Base-by-base conservation (phyloP, 2,797 vertebrate genomes). In the Acrossocheilus wenchowensis region DNA sequence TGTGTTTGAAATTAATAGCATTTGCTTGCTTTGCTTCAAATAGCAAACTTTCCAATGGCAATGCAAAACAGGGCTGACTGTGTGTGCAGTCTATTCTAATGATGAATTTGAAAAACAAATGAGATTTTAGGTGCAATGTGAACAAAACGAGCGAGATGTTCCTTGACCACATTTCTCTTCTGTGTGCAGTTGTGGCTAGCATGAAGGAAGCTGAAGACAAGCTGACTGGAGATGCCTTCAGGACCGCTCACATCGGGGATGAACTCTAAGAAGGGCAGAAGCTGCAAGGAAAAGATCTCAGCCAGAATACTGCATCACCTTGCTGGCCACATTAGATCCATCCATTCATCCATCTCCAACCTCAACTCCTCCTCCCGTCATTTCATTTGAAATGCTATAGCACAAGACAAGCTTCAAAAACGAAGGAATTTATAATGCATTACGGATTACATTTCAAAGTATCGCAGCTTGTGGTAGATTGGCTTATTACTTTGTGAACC, bases 171-270 rank as follows among this genome's bases (percentile, higher is more conserved):
- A 12, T 12, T 30, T 74, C 9, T 39, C 1, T 26, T 79, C 73
- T 1, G 50, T 89, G 92, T 93, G 43, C 92, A 99, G 98, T 99
- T 57, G 92, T 97, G 87, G 94, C 96, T 2, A 96, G 96, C 11
- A 99, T 99, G 98, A 98, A 97, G 91, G 97, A 99, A 93, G 98
- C 98, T 43, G 97, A 99, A 93, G 97, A 98, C 91, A 97, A 96
- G 91, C 94, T 99, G 91, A 99, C 98, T 0, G 98, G 98, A 0
- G 97, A 98, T 80, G 93, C 96, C 92, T 97, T 96, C 94, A 96
- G 96, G 88, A 95, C 93, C 54, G 93, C 94, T 78, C 94, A 97
- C 90, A 90, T 94, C 62, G 96, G 95, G 84, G 98, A 99, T 5
- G 96, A 96, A 90, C 94, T 96, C 91, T 96, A 91, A 95, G 89